Evolutionary conservation across 2,888 invertebrate genomes (phyloP), one percentile per base, ranked within the genome.

Genomic region (Lasioglossum marginatum): DNA sequence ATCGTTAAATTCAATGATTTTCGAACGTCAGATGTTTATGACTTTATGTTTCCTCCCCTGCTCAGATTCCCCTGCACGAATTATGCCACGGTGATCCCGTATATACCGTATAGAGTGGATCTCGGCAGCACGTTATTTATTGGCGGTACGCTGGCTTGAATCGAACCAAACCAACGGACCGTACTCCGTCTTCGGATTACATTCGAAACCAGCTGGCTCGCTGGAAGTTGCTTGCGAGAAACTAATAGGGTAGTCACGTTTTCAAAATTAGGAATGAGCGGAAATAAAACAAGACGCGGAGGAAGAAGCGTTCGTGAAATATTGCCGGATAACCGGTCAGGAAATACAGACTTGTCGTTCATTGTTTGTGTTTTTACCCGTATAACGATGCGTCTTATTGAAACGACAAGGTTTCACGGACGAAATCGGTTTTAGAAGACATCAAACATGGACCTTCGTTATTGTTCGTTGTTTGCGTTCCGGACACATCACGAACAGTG

Each of bases 71-170:
- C 60, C 76, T 79, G 78, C 87, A 81, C 86, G 79, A 86, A 86
- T 86, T 84, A 82, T 81, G 87, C 70, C 80, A 63, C 72, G 87
- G 87, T 80, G 88, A 89, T 88, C 85, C 71, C 82, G 79, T 85
- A 79, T 81, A 78, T 83, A 86, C 73, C 78, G 89, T 88, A 89
- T 89, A 91, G 91, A 93, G 94, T 93, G 92, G 93, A 94, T 93
- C 92, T 92, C 86, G 84, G 82, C 89, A 87, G 82, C 83, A 83
- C 83, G 91, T 93, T 94, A 94, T 94, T 94, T 94, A 94, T 93
- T 88, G 93, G 89, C 83, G 90, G 92, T 92, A 92, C 92, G 93
- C 37, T 48, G 81, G 76, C 82, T 91, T 78, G 90, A 87, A 87
- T 89, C 87, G 78, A 88, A 78, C 88, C 81, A 82, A 82, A 86